phyloP scores from a whole-genome alignment of 1,140 invertebrate genomes.

The Oryctes rhinoceros region DNA sequence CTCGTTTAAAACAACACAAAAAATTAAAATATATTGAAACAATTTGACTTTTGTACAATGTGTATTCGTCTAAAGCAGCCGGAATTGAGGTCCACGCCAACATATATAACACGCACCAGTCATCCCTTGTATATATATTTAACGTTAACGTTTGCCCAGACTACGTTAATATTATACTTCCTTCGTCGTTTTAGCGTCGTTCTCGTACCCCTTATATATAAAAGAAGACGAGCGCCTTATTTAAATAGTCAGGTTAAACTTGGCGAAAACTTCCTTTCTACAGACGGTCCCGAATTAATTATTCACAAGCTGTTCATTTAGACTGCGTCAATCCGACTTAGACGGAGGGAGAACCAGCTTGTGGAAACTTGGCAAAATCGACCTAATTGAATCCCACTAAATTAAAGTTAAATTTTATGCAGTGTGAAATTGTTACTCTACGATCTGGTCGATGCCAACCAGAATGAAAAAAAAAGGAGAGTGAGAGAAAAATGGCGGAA shows the following conservation, averaged over 20 bases:
- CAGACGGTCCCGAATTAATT: conserved; percentile 5
- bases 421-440: not conserved
- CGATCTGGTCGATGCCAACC: not conserved
- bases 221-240: not conserved
- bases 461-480: not conserved
- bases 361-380: not conserved
- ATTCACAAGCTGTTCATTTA: conserved; percentile 22
- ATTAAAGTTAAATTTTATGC: conserved; percentile 16
- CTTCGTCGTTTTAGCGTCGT: not conserved
- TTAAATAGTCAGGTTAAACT: conserved; percentile 19
- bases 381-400: conserved; percentile 15
- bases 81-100: no score
- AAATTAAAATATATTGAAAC: no score
- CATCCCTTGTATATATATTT: not conserved
- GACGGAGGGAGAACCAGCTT: not conserved
- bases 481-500: not conserved
- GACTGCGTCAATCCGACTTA: conserved; percentile 1
- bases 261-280: conserved; percentile 9
- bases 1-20: no score
- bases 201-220: not conserved
- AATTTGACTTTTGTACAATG: no score
- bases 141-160: not conserved
- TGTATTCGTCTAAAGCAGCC: no score
- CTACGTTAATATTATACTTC: not conserved
- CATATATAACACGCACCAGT: no score